Evolutionary conservation across 2,113 vertebrate genomes (phyloP).

Genomic region (Elephantulus edwardii): DNA sequence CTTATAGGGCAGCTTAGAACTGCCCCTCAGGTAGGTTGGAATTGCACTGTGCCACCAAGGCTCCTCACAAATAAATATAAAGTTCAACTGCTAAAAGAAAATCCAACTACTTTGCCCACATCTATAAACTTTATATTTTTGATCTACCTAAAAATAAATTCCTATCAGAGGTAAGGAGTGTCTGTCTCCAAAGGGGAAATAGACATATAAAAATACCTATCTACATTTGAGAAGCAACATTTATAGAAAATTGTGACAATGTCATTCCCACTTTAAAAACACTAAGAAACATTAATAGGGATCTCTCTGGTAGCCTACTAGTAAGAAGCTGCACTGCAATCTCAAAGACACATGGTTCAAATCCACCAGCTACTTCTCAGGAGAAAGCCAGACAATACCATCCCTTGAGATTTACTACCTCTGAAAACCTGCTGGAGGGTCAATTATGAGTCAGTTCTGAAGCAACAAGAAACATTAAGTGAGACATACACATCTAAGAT

Average conservation of each 20-base stretch:
- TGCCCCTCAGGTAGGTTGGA: too few species aligned
- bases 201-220: neutral
- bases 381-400: too few species aligned
- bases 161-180: neutral
- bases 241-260: neutral
- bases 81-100: neutral
- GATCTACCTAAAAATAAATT: neutral
- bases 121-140: neutral
- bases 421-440: too few species aligned
- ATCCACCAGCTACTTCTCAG: too few species aligned
- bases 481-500: neutral
- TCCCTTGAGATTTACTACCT: too few species aligned
- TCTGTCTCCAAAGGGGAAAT: neutral
- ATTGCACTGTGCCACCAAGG: too few species aligned
- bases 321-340: too few species aligned
- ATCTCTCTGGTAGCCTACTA: too few species aligned
- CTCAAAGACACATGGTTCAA: too few species aligned
- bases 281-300: too few species aligned
- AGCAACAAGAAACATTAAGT: neutral
- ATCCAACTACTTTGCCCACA: neutral
- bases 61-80: neutral
- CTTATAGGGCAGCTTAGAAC: too few species aligned
- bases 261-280: neutral
- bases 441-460: too few species aligned
- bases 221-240: neutral